phyloP scores from a whole-genome alignment of 2,888 invertebrate species.

The Abrostola triplasia region DNA sequence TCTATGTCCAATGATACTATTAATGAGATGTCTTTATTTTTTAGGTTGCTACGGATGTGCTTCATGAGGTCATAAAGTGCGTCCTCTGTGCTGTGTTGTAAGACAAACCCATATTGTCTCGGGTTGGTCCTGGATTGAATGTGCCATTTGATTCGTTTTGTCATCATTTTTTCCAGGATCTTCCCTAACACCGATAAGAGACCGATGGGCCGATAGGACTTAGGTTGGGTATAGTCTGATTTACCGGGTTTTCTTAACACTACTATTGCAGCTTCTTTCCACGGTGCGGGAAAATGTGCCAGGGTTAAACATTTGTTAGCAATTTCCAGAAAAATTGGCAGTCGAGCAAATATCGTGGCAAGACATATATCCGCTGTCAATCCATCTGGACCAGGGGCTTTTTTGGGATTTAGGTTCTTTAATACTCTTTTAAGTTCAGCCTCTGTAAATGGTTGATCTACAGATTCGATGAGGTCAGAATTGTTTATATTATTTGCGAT shows the following conservation, averaged over 20 bases:
- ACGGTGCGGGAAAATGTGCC: too few species aligned
- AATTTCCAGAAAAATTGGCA: too few species aligned
- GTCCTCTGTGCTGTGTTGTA: slow-evolving; percentile 12
- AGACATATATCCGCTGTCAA: slow-evolving; percentile 1
- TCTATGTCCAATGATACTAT: slow-evolving; percentile 17
- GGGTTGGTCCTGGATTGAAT: too few species aligned
- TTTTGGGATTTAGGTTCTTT: background rate
- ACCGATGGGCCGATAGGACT: too few species aligned
- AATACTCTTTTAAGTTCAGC: background rate
- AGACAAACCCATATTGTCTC: slow-evolving; percentile 8
- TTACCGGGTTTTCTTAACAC: too few species aligned
- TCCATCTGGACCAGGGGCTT: background rate
- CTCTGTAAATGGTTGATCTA: slow-evolving; percentile 1
- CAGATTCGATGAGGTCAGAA: background rate
- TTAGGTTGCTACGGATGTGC: background rate
- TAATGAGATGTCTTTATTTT: background rate
- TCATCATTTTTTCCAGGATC: too few species aligned
- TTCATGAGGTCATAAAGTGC: slow-evolving; percentile 9
- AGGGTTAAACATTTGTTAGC: too few species aligned
- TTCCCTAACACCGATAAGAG: too few species aligned
- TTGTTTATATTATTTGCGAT: background rate
- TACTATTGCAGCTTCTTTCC: too few species aligned
- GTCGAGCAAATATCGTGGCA: background rate
- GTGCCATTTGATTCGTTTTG: too few species aligned
- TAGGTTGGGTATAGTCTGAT: too few species aligned